Evolutionary conservation across 2,888 invertebrate species (phyloP), one percentile per base, ranked within the genome.

Genomic region (Willowsia nigromaculata): DNA sequence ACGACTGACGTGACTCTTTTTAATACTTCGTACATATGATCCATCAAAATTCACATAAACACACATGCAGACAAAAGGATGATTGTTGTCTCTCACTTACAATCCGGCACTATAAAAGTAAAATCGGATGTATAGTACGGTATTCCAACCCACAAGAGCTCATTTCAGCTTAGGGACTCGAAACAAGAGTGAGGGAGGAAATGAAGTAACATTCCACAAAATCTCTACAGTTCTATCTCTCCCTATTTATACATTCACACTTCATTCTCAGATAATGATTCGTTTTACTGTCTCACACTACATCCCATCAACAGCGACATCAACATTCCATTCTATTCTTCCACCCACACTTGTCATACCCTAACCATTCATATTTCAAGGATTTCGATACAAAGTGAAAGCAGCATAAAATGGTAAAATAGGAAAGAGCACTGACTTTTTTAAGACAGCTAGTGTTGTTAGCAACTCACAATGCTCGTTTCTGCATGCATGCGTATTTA

Each of bases 211-310:
- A 68, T 62, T 33, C 47, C 83, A 83, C 68, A 83, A 68, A 83
- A 83, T 83, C 83, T 68, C 47, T 62, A 2, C 30, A 33, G 1
- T 27, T 56, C 62, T 62, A 7, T 56, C 13, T 59, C 13, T 74
- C 40, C 22, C 33, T 65, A 33, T 33, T 65, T 65, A 65, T 71
- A 27, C 40, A 74, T 84, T 74, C 84, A 84, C 84, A 84, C 84
- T 84, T 74, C 84, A 84, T 84, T 84, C 84, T 53, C 11, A 56
- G 74, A 56, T 84, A 84, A 84, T 84, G 84, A 84, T 40, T 59
- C 33, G 30, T 83, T 68, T 83, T 37, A 37, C 40, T 25, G 62
- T 11, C 4, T 27, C 25, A 27, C 59, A 59, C 27, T 27, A 27
- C 27, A 1, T 53, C 18, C 53, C 53, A 13, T 50, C 53, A 53